These are phyloP conservation scores for Gonioctena quinquepunctata DNA, from an alignment of 1,140 invertebrate species.

Conservation along the genomic window DNA sequence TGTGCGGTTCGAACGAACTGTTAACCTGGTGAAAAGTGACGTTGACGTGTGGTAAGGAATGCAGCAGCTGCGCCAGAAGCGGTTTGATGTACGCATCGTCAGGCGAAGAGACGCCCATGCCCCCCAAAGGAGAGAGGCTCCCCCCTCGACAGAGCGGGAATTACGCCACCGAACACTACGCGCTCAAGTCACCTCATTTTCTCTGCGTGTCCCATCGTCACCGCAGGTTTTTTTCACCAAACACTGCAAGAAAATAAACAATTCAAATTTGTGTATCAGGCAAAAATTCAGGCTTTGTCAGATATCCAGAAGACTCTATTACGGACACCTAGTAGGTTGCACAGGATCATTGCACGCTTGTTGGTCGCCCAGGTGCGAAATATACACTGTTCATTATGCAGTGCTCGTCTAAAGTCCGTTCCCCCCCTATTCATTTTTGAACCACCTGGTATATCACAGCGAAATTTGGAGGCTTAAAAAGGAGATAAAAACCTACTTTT, in stretches of 20 bases:
- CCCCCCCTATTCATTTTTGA: too few relatives aligned
- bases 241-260: background rate
- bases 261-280: too few relatives aligned
- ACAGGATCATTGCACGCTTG: too few relatives aligned
- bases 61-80: constrained; percentile 81
- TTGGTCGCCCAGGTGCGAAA: too few relatives aligned
- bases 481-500: too few relatives aligned
- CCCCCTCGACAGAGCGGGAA: background rate
- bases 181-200: background rate
- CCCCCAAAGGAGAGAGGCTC: constrained; percentile 9
- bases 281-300: too few relatives aligned
- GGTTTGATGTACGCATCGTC: constrained; percentile 79
- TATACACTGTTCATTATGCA: too few relatives aligned
- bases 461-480: too few relatives aligned
- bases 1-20: constrained; percentile 86
- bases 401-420: too few relatives aligned
- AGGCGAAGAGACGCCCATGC: constrained; percentile 49
- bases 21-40: constrained; percentile 87
- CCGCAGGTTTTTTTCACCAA: background rate
- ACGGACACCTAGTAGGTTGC: too few relatives aligned
- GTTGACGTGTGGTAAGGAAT: constrained; percentile 84
- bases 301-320: too few relatives aligned
- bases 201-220: background rate
- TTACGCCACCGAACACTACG: background rate
- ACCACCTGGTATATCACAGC: too few relatives aligned